Conservation (phyloP, 2,888 invertebrate species). For the Linyphia triangularis region DNA sequence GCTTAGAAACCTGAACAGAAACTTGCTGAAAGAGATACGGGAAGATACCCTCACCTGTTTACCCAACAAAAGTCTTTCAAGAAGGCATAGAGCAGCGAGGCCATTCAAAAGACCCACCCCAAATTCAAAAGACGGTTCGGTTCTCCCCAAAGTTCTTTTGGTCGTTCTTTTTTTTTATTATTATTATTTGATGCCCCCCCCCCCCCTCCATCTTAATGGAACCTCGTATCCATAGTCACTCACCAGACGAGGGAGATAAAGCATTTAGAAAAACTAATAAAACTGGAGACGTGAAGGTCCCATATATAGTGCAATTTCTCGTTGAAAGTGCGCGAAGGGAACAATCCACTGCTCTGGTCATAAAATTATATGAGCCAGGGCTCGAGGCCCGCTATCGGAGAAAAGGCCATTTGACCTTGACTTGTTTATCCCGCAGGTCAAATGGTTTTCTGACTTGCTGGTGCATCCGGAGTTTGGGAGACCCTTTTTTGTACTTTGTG, state of each 20-base stretch:
- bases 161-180: conserved; percentile 12
- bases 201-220: conserved; percentile 50
- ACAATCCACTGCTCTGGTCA: conserved; percentile 62
- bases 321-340: conserved; percentile 63
- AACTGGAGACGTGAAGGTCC: background rate
- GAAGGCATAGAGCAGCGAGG: background rate
- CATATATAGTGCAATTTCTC: conserved; percentile 64
- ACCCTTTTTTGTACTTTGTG: conserved; percentile 27
- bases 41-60: conserved; percentile 67
- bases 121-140: conserved; percentile 24
- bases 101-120: conserved; percentile 24
- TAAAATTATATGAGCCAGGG: conserved; percentile 68
- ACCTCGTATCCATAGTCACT: conserved; percentile 37
- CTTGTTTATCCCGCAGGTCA: conserved; percentile 72
- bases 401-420: conserved; percentile 70
- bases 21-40: background rate
- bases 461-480: conserved; percentile 26
- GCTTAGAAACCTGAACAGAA: too few species aligned
- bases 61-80: conserved; percentile 52
- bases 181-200: background rate
- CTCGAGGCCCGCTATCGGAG: background rate
- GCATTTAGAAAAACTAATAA: conserved; percentile 47
- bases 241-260: conserved; percentile 33
- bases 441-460: conserved; percentile 54
- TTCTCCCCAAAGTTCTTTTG: conserved; percentile 2